A percentile compares a stretch with the other conserved stretches of the same genome.
phyloP scores from a whole-genome alignment of 1,140 invertebrate species.

The Scaptomyza hsui region DNA sequence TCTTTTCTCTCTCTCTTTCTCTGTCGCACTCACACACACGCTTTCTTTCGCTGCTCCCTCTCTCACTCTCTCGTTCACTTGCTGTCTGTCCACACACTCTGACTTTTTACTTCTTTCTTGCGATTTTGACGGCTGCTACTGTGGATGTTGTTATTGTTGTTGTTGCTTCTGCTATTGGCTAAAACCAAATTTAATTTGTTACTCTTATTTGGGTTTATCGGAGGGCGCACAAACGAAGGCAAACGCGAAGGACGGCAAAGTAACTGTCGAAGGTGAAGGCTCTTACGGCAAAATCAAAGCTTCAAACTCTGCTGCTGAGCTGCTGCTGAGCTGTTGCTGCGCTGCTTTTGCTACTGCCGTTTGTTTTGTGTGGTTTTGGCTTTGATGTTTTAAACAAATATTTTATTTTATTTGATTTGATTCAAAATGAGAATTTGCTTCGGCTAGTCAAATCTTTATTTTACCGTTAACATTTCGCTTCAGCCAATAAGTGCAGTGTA shows the following conservation, averaged over 20 bases:
- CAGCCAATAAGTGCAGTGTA: background rate
- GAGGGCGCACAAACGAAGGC: conserved; percentile 5
- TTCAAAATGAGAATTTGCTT: conserved; percentile 52
- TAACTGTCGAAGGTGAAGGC: conserved; percentile 21
- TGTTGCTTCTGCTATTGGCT: conserved; percentile 63
- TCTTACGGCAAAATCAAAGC: conserved; percentile 42
- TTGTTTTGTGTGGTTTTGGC: conserved; percentile 48
- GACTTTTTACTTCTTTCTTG: conserved; percentile 37
- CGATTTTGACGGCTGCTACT: conserved; percentile 22
- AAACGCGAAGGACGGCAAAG: background rate
- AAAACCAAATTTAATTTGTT: conserved; percentile 81
- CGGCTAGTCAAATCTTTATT: conserved; percentile 5
- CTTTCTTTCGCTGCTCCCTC: background rate
- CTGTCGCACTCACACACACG: conserved; percentile 4
- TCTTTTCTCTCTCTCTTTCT: background rate
- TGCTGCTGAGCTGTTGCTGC: conserved; percentile 24
- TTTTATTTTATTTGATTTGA: conserved; percentile 66
- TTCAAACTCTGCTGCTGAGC: conserved; percentile 26
- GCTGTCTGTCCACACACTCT: conserved; percentile 31
- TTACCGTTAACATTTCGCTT: conserved; percentile 3
- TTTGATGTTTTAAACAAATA: conserved; percentile 68
- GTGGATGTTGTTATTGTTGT: conserved; percentile 43
- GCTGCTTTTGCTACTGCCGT: conserved; percentile 16
- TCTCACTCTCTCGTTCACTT: conserved; percentile 3
- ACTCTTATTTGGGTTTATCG: conserved; percentile 51